Conservation (phyloP, 2,888 invertebrate genomes). For the Pachymerium ferrugineum region DNA sequence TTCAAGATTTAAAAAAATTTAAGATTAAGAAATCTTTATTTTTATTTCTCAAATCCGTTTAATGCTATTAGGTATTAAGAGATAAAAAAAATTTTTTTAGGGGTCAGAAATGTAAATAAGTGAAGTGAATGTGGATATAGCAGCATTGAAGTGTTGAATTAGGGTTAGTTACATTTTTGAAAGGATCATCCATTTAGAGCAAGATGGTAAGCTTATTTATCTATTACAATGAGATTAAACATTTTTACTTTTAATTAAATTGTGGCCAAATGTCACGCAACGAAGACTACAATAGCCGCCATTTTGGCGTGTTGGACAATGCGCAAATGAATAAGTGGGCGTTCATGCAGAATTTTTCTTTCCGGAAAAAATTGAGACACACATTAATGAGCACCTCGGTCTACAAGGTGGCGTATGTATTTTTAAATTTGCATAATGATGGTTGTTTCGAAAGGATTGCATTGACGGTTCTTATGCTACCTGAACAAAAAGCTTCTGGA, state of each 20-base stretch:
- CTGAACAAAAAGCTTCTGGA: too few relatives aligned
- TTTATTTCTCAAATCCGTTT: too few relatives aligned
- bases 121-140: too few relatives aligned
- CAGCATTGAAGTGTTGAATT: not conserved
- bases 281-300: not conserved
- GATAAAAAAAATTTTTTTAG: too few relatives aligned
- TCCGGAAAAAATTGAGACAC: conserved; percentile 16
- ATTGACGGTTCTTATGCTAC: too few relatives aligned
- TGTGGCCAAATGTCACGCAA: not conserved
- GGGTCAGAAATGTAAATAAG: too few relatives aligned
- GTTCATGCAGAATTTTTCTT: not conserved
- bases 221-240: not conserved
- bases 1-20: too few relatives aligned
- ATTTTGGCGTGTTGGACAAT: not conserved
- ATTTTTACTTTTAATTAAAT: not conserved
- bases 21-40: too few relatives aligned
- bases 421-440: too few relatives aligned
- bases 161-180: not conserved
- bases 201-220: not conserved
- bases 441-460: too few relatives aligned
- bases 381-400: not conserved
- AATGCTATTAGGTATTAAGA: too few relatives aligned
- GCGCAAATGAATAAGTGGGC: conserved; percentile 7
- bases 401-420: too few relatives aligned
- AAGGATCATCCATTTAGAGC: not conserved